Evolutionary conservation across 2,797 vertebrate species (phyloP).

Genomic region (Hirundo rustica): DNA sequence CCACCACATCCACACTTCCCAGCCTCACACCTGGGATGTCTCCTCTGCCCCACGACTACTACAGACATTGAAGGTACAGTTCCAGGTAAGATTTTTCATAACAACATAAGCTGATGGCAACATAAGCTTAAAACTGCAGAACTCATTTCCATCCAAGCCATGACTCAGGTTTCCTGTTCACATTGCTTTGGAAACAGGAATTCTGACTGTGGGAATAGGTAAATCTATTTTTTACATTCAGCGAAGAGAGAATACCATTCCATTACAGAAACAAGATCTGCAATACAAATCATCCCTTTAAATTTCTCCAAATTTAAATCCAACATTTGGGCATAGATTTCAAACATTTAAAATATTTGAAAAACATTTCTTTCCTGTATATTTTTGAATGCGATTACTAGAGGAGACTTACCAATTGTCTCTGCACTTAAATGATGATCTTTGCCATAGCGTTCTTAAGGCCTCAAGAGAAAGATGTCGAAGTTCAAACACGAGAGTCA

Average conservation of each 20-base stretch:
- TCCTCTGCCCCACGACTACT: background rate
- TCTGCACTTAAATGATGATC: conserved; percentile 81
- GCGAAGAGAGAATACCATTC: background rate
- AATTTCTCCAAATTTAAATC: background rate
- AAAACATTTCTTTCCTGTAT: background rate
- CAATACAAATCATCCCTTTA: background rate
- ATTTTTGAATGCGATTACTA: background rate
- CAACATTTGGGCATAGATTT: background rate
- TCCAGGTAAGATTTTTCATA: background rate
- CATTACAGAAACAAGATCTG: background rate
- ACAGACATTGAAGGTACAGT: background rate
- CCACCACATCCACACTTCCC: background rate
- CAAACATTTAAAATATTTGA: background rate
- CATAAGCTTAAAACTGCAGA: background rate
- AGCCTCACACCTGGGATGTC: background rate
- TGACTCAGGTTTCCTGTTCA: background rate
- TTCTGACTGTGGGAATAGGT: background rate
- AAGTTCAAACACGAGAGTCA: conserved; percentile 81
- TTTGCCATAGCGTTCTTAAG: conserved; percentile 78
- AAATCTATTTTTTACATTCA: background rate
- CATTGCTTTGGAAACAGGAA: background rate
- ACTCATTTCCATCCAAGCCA: background rate
- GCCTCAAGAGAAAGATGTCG: conserved; percentile 74
- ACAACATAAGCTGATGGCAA: background rate
- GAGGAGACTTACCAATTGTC: conserved; percentile 80